Evolutionary conservation across 1,140 invertebrate genomes (phyloP), one percentile per base, ranked within the genome.

Genomic region (Drosophila lowei): DNA sequence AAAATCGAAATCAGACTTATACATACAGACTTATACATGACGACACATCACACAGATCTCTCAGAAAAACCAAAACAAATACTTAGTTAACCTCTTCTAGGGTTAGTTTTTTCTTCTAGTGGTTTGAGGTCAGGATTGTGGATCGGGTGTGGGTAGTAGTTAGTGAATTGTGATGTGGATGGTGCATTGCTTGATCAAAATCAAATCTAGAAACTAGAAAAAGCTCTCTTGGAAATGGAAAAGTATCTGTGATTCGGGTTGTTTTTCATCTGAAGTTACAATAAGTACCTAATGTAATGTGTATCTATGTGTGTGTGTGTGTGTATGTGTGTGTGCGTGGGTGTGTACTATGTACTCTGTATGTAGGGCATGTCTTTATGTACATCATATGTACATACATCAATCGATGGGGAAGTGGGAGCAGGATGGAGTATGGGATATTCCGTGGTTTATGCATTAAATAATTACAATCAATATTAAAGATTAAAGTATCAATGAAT

Each of bases 381-480:
- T 54, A 43, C 46, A 47, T 55, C 23, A 38, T 43, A 54, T 71
- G 49, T 52, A 53, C 55, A 50, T 48, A 44, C 23, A 47, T 28
- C 25, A 28, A 50, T 34, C 15, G 9, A 64, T 54, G 18, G 46
- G 18, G 25, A 7, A 28, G 16, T 16, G 16, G 47, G 48, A 23
- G 7, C n/a, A 38, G 61, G 23, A 11, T 16, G 13, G 15, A 25
- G 42, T 47, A 49, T 34, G 4, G 43, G 60, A 72, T 48, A 55
- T 54, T 74, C 30, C 28, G 54, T 75, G 71, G 59, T 75, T 49
- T 66, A 66, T 76, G 72, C 79, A 62, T 78, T 73, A 85, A 79
- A 85, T 80, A 85, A 85, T 77, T 85, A 85, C 81, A 85, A 77
- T 85, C 47, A 85, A 84, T 84, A 85, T 76, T 81, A 72, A 81